Evolutionary conservation across 2,113 vertebrate genomes (phyloP).

Genomic region (Crypturellus undulatus): DNA sequence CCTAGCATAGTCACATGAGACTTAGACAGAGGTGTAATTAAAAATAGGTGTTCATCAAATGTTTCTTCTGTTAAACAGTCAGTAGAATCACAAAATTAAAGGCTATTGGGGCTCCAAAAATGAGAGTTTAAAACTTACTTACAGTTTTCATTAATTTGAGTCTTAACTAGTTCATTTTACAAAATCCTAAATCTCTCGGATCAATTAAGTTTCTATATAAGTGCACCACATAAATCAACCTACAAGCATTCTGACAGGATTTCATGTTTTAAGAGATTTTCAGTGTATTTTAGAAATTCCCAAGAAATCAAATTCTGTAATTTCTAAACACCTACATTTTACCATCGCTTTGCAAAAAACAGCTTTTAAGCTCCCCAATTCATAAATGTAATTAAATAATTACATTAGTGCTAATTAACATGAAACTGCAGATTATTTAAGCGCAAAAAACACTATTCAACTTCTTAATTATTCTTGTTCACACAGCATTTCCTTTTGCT

Average conservation of each 20-base stretch:
- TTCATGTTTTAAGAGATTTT: conserved; percentile 40
- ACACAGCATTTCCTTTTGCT: conserved; percentile 99
- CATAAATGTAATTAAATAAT: conserved; percentile 99
- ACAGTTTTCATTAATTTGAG: conserved; percentile 62
- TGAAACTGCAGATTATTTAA: conserved; percentile 97
- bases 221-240: conserved; percentile 45
- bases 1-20: background rate
- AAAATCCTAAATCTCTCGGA: conserved; percentile 55
- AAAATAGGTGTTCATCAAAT: background rate
- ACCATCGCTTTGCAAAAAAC: conserved; percentile 52
- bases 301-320: conserved; percentile 16
- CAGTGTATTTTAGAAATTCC: conserved; percentile 52
- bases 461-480: conserved; percentile 99
- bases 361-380: conserved; percentile 84
- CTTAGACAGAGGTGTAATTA: background rate
- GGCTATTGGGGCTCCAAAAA: background rate
- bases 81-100: background rate
- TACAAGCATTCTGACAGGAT: conserved; percentile 34
- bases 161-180: conserved; percentile 35
- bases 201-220: conserved; percentile 50
- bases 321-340: conserved; percentile 71
- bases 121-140: conserved; percentile 12
- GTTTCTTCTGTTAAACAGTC: background rate
- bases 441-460: conserved; percentile 98
- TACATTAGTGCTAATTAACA: conserved; percentile 99